Evolutionary conservation across 2,113 vertebrate species (phyloP), one percentile per base, ranked within the genome.

Genomic region (Chrysochloris asiatica): DNA sequence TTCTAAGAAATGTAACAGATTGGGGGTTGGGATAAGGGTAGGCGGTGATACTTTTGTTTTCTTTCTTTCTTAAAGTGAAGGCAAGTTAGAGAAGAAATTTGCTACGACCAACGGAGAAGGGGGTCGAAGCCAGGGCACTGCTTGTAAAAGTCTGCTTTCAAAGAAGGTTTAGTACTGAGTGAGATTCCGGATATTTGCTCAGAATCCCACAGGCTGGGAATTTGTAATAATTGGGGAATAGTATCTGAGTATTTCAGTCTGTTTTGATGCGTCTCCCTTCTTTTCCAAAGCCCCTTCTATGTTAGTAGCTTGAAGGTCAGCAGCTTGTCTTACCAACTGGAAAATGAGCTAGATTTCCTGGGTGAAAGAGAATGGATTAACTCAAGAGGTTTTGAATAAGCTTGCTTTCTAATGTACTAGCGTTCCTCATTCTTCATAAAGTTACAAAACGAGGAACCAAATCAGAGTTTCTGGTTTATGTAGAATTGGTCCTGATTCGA

Each of bases 401-500:
- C 38, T 38, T 45, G 50, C 87, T 33, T 63, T 84, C 89, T n/a
- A 77, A 1, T 80, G 88, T 69, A 41, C 52, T 86, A 88, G 54
- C 22, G 16, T 79, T 38, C 67, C 61, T 89, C 36, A 1, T 95
- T 90, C 69, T 43, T 85, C 26, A 69, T 48, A 80, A 48, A 72
- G 8, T 82, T 71, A 73, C 79, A 77, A 94, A 69, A 92, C 75
- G 63, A 33, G 3, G 30, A 56, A 56, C 22, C 73, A 93, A 92
- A 33, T 13, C 1, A 24, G 33, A 26, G 86, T 96, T 93, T 65
- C 59, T 93, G 71, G 73, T 79, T 86, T 79, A 3, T 63, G 72
- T 3, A 86, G 83, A 95, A 93, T 28, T 0, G 59, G 78, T 91
- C 9, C 38, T 89, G 28, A 95, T 96, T 83, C 86, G 95, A 95